These are phyloP conservation scores for Adelognathus sp. DNA, from an alignment of 2,888 invertebrate species.

Conservation along the genomic window DNA sequence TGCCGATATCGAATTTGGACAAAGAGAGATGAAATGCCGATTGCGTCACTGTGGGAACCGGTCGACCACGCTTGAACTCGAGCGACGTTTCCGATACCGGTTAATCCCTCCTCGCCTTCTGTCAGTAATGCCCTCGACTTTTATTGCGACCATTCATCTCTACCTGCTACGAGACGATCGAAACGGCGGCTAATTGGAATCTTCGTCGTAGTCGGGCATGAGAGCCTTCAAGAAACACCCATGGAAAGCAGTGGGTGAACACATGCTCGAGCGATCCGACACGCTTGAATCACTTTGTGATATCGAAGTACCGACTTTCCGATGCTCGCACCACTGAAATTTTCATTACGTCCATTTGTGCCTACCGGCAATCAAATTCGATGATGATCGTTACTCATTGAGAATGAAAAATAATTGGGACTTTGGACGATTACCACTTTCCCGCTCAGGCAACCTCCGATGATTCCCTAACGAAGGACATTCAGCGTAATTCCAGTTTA, in stretches of 20 bases:
- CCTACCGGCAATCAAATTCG: background rate
- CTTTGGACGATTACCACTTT: background rate
- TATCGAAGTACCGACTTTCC: background rate
- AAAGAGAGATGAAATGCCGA: background rate
- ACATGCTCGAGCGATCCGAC: background rate
- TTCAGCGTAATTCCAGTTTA: background rate
- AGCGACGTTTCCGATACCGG: background rate
- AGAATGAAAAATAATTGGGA: background rate
- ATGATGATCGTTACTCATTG: background rate
- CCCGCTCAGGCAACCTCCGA: background rate
- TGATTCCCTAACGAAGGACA: background rate
- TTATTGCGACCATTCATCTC: background rate
- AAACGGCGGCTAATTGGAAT: background rate
- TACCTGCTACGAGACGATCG: background rate
- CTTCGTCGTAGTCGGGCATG: background rate
- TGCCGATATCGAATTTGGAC: background rate
- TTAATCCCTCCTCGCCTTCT: background rate
- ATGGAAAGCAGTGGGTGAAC: background rate
- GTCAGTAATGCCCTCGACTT: background rate
- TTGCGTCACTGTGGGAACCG: background rate
- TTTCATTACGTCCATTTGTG: background rate
- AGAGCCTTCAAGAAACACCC: background rate
- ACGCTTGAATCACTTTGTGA: background rate
- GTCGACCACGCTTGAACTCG: background rate
- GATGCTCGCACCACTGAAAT: background rate